These are phyloP conservation scores for Amphipyra berbera DNA, from an alignment of 2,888 invertebrate species.

Conservation along the genomic window DNA sequence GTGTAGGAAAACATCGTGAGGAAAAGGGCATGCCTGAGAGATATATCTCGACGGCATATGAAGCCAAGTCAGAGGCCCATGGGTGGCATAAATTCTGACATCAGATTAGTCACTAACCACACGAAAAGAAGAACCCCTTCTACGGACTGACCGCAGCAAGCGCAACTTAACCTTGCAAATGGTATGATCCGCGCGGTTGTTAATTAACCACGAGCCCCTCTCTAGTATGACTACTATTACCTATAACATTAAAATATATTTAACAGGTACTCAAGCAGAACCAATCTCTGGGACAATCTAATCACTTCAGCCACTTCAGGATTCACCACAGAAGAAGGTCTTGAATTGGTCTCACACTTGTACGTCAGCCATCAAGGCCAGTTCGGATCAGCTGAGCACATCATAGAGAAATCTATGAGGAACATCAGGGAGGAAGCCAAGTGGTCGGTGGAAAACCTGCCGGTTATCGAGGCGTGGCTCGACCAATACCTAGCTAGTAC, in stretches of 20 bases:
- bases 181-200: no score
- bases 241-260: not conserved
- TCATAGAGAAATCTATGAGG: constrained; percentile 92
- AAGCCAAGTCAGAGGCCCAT: no score
- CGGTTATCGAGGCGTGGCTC: constrained; percentile 93
- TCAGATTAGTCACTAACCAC: no score
- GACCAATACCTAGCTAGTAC: constrained; percentile 76
- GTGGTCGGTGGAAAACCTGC: constrained; percentile 94
- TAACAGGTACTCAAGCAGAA: constrained; percentile 91
- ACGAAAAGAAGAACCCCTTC: no score
- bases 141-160: no score
- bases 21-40: no score
- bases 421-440: constrained; percentile 93
- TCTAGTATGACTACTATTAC: no score
- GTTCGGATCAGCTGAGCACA: constrained; percentile 93
- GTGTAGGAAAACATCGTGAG: no score
- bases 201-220: no score
- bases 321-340: constrained; percentile 93
- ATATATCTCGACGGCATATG: no score
- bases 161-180: no score
- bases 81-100: no score
- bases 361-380: constrained; percentile 91
- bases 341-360: constrained; percentile 92
- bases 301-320: constrained; percentile 93
- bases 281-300: constrained; percentile 94